These are phyloP conservation scores for Sarotherodon lohbergeri DNA, from an alignment of 2,113 vertebrate species.

Conservation along the genomic window DNA sequence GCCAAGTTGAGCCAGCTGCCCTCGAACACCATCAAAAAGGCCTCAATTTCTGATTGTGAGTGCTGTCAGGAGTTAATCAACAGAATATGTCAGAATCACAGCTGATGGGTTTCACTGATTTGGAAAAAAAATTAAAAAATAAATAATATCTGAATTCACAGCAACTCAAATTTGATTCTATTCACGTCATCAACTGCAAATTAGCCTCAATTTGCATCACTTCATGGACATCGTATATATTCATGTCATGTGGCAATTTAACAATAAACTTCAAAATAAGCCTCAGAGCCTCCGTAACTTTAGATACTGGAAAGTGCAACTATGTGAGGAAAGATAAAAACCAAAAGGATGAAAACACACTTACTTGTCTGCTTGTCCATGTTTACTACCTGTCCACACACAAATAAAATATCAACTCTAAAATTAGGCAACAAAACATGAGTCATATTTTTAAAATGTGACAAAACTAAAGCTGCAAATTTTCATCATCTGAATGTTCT, in stretches of 20 bases:
- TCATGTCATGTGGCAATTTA: background rate
- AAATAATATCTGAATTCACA: background rate
- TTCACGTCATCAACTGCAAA: background rate
- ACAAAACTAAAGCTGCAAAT: background rate
- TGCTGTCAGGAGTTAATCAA: background rate
- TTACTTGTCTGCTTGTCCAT: conserved; percentile 28
- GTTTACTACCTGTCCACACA: conserved; percentile 21
- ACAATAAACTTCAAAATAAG: background rate
- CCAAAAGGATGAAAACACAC: background rate
- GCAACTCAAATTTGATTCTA: background rate
- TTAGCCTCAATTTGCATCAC: background rate
- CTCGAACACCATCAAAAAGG: background rate
- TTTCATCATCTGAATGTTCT: background rate
- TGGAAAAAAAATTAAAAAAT: background rate
- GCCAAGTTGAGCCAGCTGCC: background rate
- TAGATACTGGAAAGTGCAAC: background rate
- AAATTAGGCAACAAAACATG: background rate
- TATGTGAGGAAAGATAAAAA: background rate
- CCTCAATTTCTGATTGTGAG: background rate
- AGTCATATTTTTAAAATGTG: background rate
- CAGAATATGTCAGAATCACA: background rate
- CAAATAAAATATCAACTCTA: background rate
- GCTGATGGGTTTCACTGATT: background rate
- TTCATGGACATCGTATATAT: background rate
- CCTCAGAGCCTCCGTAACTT: background rate